Evolutionary conservation across 1,140 invertebrate species (phyloP).

Genomic region (Tetraneura akinire): DNA sequence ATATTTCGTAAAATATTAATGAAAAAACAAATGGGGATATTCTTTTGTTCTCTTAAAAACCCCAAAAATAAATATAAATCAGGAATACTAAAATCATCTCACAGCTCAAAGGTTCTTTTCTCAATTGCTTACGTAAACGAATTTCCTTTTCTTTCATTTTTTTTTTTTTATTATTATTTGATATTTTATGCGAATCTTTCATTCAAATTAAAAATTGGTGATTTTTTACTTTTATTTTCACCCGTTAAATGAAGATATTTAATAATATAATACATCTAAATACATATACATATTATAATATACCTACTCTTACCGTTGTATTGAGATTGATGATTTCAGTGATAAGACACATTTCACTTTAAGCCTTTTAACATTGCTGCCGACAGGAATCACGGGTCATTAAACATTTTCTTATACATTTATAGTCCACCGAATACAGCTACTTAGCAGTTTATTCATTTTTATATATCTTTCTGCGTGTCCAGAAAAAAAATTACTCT

Average conservation of each 20-base stretch:
- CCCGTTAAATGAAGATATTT: constrained; percentile 22
- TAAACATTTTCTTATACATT: constrained; percentile 43
- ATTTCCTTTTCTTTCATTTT: not conserved
- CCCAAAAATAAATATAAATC: not conserved
- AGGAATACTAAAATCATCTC: not conserved
- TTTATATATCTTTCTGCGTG: constrained; percentile 16
- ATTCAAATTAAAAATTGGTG: constrained; percentile 32
- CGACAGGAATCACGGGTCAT: constrained; percentile 47
- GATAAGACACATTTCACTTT: constrained; percentile 49
- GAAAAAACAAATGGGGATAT: not conserved
- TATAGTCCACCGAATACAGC: constrained; percentile 14
- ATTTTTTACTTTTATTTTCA: not conserved
- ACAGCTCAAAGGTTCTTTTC: not conserved
- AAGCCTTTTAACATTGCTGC: constrained; percentile 41
- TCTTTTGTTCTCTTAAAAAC: not conserved
- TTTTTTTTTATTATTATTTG: no score
- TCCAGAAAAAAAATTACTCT: constrained; percentile 21
- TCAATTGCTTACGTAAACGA: constrained; percentile 35
- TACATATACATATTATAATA: not conserved
- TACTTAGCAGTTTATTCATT: constrained; percentile 41
- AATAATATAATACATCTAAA: not conserved
- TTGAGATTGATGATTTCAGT: constrained; percentile 49
- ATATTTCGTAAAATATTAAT: not conserved
- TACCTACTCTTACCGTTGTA: constrained; percentile 10
- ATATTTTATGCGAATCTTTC: constrained; percentile 29